phyloP scores from a whole-genome alignment of 2,888 invertebrate genomes.

The Drosophila diplacantha region DNA sequence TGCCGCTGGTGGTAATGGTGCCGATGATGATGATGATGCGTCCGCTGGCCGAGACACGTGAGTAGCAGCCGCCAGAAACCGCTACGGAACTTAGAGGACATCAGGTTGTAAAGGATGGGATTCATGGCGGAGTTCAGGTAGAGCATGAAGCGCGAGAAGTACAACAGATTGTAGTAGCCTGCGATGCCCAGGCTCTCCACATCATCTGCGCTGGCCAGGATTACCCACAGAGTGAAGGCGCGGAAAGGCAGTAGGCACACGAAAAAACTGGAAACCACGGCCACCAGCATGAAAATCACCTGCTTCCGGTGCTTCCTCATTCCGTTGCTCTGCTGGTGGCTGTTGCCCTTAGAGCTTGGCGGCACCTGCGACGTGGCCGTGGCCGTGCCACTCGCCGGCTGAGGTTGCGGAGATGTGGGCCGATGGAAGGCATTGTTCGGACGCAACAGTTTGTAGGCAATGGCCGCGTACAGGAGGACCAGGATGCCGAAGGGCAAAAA shows the following conservation, averaged over 20 bases:
- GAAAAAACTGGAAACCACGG: conserved; percentile 94
- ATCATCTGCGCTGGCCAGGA: conserved; percentile 85
- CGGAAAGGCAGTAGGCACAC: conserved; percentile 93
- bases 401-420: conserved; percentile 62
- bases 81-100: conserved; percentile 93
- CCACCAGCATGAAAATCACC: conserved; percentile 92
- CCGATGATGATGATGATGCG: conserved; percentile 53
- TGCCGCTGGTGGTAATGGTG: conserved; percentile 46
- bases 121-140: conserved; percentile 95
- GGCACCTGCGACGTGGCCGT: conserved; percentile 16
- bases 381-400: conserved; percentile 20
- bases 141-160: conserved; percentile 91
- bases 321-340: conserved; percentile 75
- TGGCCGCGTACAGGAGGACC: conserved; percentile 89
- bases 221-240: conserved; percentile 91
- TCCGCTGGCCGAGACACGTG: conserved; percentile 59
- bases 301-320: conserved; percentile 87
- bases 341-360: conserved; percentile 55
- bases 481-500: conserved; percentile 89
- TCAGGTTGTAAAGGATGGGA: conserved; percentile 93
- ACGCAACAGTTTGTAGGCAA: conserved; percentile 90
- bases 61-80: conserved; percentile 86
- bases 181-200: conserved; percentile 86
- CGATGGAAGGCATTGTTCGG: conserved; percentile 67
- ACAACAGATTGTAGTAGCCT: conserved; percentile 88